Conservation (phyloP, 2,888 invertebrate genomes). For the Zele albiditarsus region DNA sequence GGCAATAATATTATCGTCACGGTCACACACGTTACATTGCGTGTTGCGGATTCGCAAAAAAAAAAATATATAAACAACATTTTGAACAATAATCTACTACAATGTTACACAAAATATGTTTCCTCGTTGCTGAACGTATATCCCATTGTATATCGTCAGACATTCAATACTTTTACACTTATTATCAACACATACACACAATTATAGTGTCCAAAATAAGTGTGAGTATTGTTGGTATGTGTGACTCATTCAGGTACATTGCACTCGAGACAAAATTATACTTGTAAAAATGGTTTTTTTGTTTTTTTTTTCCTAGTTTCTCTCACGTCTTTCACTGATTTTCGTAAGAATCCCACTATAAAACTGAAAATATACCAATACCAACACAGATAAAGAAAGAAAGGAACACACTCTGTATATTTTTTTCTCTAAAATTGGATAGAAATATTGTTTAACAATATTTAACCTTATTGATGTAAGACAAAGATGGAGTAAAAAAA, state of each 20-base stretch:
- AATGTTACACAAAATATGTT: not conserved
- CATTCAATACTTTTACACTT: not conserved
- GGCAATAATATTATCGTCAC: slow-evolving; percentile 5
- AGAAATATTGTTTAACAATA: too few species aligned
- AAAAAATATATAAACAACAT: not conserved
- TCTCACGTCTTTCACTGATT: slow-evolving; percentile 10
- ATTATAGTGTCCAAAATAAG: too few species aligned
- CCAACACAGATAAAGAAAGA: too few species aligned
- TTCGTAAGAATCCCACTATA: too few species aligned
- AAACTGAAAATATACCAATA: too few species aligned
- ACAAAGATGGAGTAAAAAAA: not conserved
- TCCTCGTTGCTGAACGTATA: not conserved
- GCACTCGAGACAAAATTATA: slow-evolving; percentile 57
- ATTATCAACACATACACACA: too few species aligned
- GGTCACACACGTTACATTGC: slow-evolving; percentile 12
- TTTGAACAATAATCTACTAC: not conserved
- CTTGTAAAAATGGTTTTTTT: slow-evolving; percentile 31
- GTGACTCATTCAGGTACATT: slow-evolving; percentile 68
- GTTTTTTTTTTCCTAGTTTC: slow-evolving; percentile 25
- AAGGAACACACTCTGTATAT: too few species aligned
- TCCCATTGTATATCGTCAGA: not conserved
- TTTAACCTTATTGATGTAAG: not conserved
- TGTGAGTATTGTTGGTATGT: slow-evolving; percentile 54
- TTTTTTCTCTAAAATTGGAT: too few species aligned
- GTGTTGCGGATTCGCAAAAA: not conserved